phyloP scores from a whole-genome alignment of 2,888 invertebrate genomes.

The Melanophora roralis region DNA sequence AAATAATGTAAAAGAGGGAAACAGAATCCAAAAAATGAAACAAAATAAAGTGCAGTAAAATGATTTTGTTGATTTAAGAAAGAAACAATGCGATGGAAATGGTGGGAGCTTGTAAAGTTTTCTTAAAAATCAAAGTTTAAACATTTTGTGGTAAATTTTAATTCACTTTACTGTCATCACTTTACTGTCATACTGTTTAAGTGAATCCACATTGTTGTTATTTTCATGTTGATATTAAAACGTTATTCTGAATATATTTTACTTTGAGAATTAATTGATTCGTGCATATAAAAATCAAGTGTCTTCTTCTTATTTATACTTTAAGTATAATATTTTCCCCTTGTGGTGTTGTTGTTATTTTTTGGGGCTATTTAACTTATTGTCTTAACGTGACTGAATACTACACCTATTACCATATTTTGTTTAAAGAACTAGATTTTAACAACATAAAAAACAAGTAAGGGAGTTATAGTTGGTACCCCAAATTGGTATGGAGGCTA shows the following conservation, averaged over 20 bases:
- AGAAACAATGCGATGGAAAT: neutral
- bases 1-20: neutral
- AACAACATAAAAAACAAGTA: neutral
- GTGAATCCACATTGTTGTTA: no score
- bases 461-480: neutral
- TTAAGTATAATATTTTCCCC: neutral
- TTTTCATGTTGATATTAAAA: neutral
- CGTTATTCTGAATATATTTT: constrained; percentile 8
- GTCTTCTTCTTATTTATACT: constrained; percentile 11
- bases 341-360: neutral
- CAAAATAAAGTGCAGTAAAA: no score
- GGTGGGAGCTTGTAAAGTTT: no score
- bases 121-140: no score
- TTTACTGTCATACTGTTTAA: no score
- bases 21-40: no score
- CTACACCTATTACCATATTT: constrained; percentile 27
- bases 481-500: neutral
- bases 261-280: no score
- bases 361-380: constrained; percentile 5
- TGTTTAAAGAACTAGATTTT: constrained; percentile 15
- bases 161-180: no score
- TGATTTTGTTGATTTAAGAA: neutral
- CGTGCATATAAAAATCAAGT: constrained; percentile 4
- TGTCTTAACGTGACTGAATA: constrained; percentile 36
- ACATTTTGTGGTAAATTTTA: no score